Conservation (phyloP, 2,113 vertebrate species). For the Aegypius monachus region DNA sequence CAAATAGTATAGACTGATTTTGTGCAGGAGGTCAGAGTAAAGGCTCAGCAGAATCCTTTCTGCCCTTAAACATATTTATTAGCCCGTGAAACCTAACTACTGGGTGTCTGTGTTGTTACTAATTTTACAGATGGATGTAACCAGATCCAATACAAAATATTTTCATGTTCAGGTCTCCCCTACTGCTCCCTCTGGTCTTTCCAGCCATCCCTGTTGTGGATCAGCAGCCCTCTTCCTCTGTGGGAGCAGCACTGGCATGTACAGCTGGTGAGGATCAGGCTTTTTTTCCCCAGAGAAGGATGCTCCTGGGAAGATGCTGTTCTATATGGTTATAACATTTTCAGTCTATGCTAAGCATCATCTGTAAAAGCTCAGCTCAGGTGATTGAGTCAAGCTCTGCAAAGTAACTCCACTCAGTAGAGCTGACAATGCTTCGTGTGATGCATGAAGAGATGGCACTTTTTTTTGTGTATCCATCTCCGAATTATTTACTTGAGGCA, state of each 20-base stretch:
- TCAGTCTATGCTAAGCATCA: neutral
- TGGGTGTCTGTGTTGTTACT: neutral
- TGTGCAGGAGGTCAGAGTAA: neutral
- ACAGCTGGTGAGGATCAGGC: neutral
- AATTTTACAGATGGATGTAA: neutral
- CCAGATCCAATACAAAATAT: neutral
- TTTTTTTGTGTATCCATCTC: neutral
- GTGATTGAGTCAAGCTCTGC: neutral
- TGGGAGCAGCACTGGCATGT: neutral
- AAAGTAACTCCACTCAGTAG: neutral
- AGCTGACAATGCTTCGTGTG: fast-evolving
- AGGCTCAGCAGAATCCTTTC: neutral
- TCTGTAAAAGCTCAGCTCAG: neutral
- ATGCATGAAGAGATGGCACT: neutral
- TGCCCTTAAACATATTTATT: neutral
- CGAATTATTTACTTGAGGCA: neutral
- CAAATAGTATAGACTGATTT: neutral
- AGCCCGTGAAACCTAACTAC: neutral
- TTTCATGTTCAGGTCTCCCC: neutral
- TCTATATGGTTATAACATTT: neutral
- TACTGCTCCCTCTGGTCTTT: neutral
- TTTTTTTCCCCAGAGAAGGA: neutral
- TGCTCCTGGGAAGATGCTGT: neutral
- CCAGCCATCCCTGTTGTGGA: neutral
- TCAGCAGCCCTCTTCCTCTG: neutral